phyloP scores from a whole-genome alignment of 2,888 invertebrate genomes.

The Chloroclysta siterata region DNA sequence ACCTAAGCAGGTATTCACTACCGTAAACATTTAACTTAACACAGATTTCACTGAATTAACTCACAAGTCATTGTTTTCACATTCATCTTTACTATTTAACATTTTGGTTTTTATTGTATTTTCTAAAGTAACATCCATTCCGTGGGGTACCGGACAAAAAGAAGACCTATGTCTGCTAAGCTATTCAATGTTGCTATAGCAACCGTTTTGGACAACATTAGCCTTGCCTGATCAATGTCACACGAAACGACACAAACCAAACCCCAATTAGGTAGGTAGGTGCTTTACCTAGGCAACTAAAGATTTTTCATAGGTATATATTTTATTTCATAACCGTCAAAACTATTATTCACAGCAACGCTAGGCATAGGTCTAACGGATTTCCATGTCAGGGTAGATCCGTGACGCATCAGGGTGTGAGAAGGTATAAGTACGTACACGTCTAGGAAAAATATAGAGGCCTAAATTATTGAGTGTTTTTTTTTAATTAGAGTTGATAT shows the following conservation, averaged over 20 bases:
- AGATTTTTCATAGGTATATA: not conserved
- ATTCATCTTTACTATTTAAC: slow-evolving; percentile 39
- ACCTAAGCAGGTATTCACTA: slow-evolving; percentile 16
- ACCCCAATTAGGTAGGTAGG: no score
- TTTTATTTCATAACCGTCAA: no score
- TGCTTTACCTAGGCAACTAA: not conserved
- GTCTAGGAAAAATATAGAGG: no score
- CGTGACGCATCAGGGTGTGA: no score
- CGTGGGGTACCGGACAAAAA: slow-evolving; percentile 42
- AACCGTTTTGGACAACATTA: slow-evolving; percentile 69
- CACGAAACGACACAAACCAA: not conserved
- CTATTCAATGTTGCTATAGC: slow-evolving; percentile 79
- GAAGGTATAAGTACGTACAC: no score
- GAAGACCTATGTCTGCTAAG: slow-evolving; percentile 49
- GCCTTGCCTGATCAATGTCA: slow-evolving; percentile 19
- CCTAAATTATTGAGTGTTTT: no score
- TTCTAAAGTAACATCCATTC: slow-evolving; percentile 24
- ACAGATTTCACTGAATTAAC: slow-evolving; percentile 43
- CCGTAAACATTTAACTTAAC: slow-evolving; percentile 18
- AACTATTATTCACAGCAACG: no score
- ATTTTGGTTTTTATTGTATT: slow-evolving; percentile 29
- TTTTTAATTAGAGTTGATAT: no score
- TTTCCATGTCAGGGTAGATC: no score
- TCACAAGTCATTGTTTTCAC: slow-evolving; percentile 49
- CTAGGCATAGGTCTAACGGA: no score